Base-by-base conservation (phyloP, 2,113 vertebrate genomes). In the Thryonomys swinderianus region DNA sequence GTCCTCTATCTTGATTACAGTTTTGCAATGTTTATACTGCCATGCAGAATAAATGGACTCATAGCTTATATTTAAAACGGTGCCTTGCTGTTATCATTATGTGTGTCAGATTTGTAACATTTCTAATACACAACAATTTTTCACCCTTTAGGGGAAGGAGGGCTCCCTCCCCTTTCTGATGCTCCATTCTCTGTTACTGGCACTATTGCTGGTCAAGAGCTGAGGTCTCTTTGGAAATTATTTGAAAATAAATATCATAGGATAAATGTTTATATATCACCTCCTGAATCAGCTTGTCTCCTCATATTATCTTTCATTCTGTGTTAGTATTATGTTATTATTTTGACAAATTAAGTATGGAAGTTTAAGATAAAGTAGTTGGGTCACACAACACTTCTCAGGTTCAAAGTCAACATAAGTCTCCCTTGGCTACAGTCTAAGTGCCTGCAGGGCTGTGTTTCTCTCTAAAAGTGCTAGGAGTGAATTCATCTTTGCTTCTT, bases 1-100 rank as follows among this genome's bases (percentile, higher is more conserved):
- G 12, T 74, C 53, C 64, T 89, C 76, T 81, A 17, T 85, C 53
- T 87, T 91, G 45, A 94, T 91, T 57, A 95, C 82, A 85, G 42
- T 80, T 89, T 69, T 45, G 23, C 40, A 62, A 0, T 64, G 69
- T 76, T 87, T 81, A 81, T 51, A 21, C 78, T 79, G 78, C 37
- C 81, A 79, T 30, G 69, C 27, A 53, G 62, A 93, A 78, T 67
- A 62, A 94, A 85, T 25, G 57, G 51, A 74, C 40, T 32, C 40
- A 42, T 2, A 34, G n/a, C 48, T 93, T 66, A 42, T 14, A 91
- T 81, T 91, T 93, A 86, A 84, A 81, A 71, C 40, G 9, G 66
- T 14, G 18, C 13, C 67, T 85, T 76, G 74, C 34, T 76, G 42
- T 71, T 51, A 78, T 85, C 61, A 69, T 88, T 59, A 55, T 11